These are phyloP conservation scores for Hololepta plana DNA, from an alignment of 2,888 invertebrate species.

Conservation along the genomic window DNA sequence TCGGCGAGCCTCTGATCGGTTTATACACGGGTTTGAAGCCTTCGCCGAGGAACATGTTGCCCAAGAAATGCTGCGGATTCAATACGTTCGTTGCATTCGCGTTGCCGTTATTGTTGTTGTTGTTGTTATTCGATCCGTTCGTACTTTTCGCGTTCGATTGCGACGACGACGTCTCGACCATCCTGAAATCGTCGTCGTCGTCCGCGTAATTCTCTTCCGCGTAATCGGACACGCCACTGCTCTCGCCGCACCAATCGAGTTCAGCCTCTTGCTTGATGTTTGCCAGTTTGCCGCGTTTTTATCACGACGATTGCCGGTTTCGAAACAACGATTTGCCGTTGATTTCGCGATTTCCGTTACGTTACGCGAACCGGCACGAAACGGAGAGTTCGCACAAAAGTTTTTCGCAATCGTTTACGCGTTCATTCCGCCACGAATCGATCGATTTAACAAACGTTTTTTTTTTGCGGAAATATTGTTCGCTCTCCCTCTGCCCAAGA, in stretches of 20 bases:
- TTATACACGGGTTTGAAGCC: constrained; percentile 28
- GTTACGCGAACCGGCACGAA: no score
- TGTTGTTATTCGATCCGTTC: not conserved
- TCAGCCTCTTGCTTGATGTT: constrained; percentile 23
- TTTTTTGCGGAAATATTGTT: no score
- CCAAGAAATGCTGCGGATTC: constrained; percentile 15
- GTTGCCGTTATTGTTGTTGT: constrained; percentile 11
- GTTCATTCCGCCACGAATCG: no score
- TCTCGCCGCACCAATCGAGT: constrained; percentile 23
- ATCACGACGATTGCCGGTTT: no score
- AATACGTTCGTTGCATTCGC: constrained; percentile 10
- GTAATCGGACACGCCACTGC: constrained; percentile 14
- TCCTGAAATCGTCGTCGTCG: constrained; percentile 19
- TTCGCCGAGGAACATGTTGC: constrained; percentile 22
- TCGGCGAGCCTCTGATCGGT: constrained; percentile 14
- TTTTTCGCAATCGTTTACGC: no score
- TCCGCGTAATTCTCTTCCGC: constrained; percentile 17
- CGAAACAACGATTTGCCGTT: no score
- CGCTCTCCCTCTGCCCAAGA: no score
- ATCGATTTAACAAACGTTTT: no score
- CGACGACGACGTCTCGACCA: constrained; percentile 24
- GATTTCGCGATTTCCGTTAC: no score
- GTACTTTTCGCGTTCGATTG: constrained; percentile 11
- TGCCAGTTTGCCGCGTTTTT: constrained; percentile 27
- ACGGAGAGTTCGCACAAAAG: no score